Evolutionary conservation across 2,113 vertebrate species (phyloP).

Genomic region (Phrynosoma blainvillii): DNA sequence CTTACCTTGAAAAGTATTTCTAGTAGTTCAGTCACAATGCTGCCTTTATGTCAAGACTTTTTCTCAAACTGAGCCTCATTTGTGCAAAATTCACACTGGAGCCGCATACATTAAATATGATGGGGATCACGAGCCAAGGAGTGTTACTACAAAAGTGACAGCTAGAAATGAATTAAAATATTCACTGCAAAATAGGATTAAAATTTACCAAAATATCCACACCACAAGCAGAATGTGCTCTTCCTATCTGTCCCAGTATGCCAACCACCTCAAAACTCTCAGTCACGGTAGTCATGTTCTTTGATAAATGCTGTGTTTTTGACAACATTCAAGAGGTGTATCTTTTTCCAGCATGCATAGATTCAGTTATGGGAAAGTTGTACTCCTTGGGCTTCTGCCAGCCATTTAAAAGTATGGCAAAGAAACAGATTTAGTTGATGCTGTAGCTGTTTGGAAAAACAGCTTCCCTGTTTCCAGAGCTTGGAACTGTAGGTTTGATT

Average conservation of each 20-base stretch:
- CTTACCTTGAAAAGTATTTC: background rate
- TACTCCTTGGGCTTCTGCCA: background rate
- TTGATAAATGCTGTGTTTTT: background rate
- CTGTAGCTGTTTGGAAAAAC: no score
- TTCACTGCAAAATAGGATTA: constrained; percentile 16
- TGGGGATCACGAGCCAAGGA: constrained; percentile 12
- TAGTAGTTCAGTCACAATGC: constrained; percentile 6
- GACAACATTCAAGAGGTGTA: background rate
- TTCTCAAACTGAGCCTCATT: background rate
- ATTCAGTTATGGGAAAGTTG: background rate
- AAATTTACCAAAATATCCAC: background rate
- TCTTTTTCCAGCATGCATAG: background rate
- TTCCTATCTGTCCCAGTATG: constrained; percentile 4
- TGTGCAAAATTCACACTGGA: constrained; percentile 11
- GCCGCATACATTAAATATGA: constrained; percentile 20
- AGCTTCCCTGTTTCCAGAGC: no score
- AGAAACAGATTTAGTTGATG: background rate
- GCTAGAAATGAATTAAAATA: constrained; percentile 23
- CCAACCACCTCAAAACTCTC: background rate
- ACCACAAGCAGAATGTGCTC: background rate
- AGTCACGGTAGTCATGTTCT: background rate
- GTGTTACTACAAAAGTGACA: constrained; percentile 22
- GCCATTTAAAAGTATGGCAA: background rate
- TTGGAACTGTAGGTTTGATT: no score
- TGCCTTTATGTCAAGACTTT: constrained; percentile 12